Evolutionary conservation across 1,140 invertebrate genomes (phyloP).

Genomic region (Drosophila navojoa): DNA sequence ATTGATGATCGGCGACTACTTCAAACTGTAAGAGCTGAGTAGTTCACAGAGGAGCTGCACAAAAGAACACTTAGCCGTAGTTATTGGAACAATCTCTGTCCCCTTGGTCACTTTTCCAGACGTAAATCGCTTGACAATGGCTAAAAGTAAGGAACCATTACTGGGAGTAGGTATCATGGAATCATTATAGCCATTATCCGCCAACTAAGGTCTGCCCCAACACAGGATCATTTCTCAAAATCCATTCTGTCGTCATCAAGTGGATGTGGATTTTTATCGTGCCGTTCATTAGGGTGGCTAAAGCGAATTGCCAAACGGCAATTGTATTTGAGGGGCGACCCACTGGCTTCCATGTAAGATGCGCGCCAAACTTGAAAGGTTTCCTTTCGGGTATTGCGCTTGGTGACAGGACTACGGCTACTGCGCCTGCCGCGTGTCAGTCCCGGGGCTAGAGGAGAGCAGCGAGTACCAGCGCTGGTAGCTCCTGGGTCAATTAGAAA

Average conservation of each 20-base stretch:
- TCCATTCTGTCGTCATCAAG: background rate
- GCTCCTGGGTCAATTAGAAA: conserved; percentile 58
- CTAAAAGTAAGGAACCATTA: background rate
- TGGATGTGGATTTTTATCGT: conserved; percentile 11
- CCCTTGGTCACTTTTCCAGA: too few relatives aligned
- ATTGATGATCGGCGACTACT: too few relatives aligned
- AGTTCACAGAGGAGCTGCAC: too few relatives aligned
- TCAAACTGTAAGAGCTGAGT: too few relatives aligned
- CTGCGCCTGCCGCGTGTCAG: conserved; percentile 67
- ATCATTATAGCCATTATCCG: background rate
- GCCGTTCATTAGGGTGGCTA: conserved; percentile 9
- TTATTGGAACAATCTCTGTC: too few relatives aligned
- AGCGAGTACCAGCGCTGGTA: background rate
- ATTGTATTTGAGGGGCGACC: conserved; percentile 21
- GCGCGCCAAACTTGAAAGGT: conserved; percentile 61
- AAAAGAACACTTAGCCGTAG: too few relatives aligned
- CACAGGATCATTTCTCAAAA: conserved; percentile 5
- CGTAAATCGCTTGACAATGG: too few relatives aligned
- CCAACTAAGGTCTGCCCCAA: background rate
- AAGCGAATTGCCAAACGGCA: conserved; percentile 4
- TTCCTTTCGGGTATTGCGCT: background rate
- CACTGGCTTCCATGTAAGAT: conserved; percentile 66
- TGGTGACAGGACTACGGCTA: conserved; percentile 60
- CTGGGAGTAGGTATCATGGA: background rate
- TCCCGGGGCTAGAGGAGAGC: too few relatives aligned